phyloP scores from a whole-genome alignment of 2,797 vertebrate genomes.

The Ciconia nigra region DNA sequence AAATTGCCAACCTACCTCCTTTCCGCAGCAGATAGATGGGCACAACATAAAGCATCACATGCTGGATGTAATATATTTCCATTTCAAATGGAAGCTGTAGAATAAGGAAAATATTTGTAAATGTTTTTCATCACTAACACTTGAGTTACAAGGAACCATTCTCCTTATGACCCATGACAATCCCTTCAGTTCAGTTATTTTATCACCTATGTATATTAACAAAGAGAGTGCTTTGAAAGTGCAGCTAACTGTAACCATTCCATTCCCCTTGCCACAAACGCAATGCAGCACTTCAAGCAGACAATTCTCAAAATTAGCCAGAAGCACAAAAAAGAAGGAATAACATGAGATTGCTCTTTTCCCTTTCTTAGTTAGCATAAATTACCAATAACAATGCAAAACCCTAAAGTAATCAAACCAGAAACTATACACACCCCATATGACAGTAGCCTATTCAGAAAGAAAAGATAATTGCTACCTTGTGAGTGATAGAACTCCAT shows the following conservation, averaged over 20 bases:
- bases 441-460: neutral
- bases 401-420: neutral
- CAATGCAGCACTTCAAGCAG: neutral
- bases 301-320: neutral
- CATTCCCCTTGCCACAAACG: neutral
- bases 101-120: constrained; percentile 35
- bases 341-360: neutral
- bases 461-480: neutral
- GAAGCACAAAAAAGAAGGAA: neutral
- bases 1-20: constrained; percentile 84
- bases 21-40: constrained; percentile 94
- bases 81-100: constrained; percentile 94
- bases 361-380: neutral
- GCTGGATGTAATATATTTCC: constrained; percentile 98
- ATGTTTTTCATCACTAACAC: neutral
- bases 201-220: neutral
- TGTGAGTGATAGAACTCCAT: neutral
- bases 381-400: neutral
- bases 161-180: neutral
- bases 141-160: neutral
- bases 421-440: neutral
- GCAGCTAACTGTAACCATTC: neutral
- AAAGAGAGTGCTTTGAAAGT: neutral
- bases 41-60: constrained; percentile 95
- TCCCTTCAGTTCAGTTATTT: neutral